Evolutionary conservation across 1,140 invertebrate species (phyloP).

Genomic region (Delia radicum): DNA sequence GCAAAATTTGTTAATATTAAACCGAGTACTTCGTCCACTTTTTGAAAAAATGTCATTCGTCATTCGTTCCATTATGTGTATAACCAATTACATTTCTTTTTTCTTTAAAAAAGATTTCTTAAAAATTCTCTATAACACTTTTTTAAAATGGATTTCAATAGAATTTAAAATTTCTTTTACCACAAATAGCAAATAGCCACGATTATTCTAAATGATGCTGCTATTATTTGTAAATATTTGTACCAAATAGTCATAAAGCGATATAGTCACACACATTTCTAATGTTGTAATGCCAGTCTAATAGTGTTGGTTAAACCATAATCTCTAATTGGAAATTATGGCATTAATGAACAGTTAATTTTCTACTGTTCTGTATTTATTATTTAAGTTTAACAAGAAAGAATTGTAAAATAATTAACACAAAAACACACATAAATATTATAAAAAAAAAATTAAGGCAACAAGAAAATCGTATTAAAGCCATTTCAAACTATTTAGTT

Average conservation of each 20-base stretch:
- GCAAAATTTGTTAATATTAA: too few species aligned
- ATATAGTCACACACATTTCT: neutral
- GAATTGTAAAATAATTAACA: slow-evolving; percentile 2
- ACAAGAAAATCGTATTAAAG: too few species aligned
- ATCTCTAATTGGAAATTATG: slow-evolving; percentile 24
- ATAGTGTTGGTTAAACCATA: neutral
- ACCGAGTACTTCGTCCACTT: too few species aligned
- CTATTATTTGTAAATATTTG: too few species aligned
- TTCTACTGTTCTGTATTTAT: neutral
- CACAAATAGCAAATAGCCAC: neutral
- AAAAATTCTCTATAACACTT: too few species aligned
- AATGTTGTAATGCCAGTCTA: neutral
- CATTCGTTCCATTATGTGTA: too few species aligned
- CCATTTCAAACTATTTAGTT: too few species aligned
- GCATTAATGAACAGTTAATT: slow-evolving; percentile 31
- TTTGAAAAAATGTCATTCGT: too few species aligned
- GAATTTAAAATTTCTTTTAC: too few species aligned
- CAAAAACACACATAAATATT: neutral
- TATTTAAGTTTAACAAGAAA: neutral
- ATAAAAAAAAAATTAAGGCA: neutral
- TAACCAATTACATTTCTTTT: too few species aligned
- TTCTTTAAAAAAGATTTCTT: too few species aligned
- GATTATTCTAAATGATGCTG: neutral
- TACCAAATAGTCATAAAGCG: neutral
- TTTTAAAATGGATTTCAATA: too few species aligned